Evolutionary conservation across 2,888 invertebrate species (phyloP).

Genomic region (Oligia latruncula): DNA sequence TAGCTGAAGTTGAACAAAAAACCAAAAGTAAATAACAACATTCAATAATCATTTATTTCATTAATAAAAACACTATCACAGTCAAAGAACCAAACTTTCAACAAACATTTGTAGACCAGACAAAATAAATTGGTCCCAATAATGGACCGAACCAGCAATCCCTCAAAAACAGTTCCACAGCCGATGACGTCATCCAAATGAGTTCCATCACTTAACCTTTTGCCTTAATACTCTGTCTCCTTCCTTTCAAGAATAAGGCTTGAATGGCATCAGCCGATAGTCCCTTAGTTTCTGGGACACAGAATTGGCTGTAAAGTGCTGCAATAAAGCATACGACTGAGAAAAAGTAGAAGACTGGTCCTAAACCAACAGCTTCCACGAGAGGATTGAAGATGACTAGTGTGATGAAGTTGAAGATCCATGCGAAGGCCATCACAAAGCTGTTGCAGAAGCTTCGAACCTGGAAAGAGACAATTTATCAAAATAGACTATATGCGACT

Average conservation of each 20-base stretch:
- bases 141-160: neutral
- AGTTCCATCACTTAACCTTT: constrained; percentile 11
- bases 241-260: constrained; percentile 70
- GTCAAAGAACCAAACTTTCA: neutral
- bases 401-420: constrained; percentile 78
- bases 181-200: neutral
- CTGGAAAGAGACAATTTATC: constrained; percentile 56
- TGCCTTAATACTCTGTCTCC: constrained; percentile 41
- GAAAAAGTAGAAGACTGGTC: constrained; percentile 82
- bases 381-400: constrained; percentile 80
- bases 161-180: neutral
- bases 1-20: neutral
- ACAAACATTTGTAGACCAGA: constrained; percentile 10
- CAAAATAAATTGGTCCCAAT: constrained; percentile 28
- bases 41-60: constrained; percentile 28
- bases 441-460: constrained; percentile 80
- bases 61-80: constrained; percentile 9
- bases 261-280: constrained; percentile 80
- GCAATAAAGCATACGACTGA: constrained; percentile 77
- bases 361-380: constrained; percentile 76
- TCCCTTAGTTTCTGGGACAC: constrained; percentile 85
- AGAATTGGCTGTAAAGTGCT: constrained; percentile 75
- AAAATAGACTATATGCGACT: neutral
- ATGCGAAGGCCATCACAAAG: constrained; percentile 72
- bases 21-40: constrained; percentile 12